These are phyloP conservation scores for Eupithecia subfuscata DNA, from an alignment of 2,888 invertebrate genomes.

Conservation along the genomic window DNA sequence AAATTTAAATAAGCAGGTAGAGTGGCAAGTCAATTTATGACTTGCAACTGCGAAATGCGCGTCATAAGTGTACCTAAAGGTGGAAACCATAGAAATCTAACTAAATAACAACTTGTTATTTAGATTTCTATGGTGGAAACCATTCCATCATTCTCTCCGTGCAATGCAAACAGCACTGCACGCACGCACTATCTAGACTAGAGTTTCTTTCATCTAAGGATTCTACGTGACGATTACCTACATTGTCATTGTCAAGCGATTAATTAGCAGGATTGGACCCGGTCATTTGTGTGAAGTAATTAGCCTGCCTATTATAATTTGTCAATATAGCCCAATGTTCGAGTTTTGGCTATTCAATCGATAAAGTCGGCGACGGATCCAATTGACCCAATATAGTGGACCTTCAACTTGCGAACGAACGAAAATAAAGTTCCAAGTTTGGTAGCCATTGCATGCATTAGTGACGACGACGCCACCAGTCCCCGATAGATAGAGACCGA, in stretches of 20 bases:
- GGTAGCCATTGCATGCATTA: background rate
- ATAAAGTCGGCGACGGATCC: conserved; percentile 1
- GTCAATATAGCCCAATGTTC: background rate
- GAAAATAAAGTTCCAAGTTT: conserved; percentile 10
- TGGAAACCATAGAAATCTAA: too few relatives aligned
- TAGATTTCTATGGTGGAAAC: too few relatives aligned
- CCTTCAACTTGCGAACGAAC: background rate
- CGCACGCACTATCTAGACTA: background rate
- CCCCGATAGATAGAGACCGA: background rate
- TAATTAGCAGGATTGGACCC: background rate
- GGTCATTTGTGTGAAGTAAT: background rate
- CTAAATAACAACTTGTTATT: too few relatives aligned
- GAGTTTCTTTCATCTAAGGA: background rate
- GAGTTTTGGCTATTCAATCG: conserved; percentile 14
- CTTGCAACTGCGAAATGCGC: too few relatives aligned
- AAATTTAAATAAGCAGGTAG: background rate
- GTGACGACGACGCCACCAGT: background rate
- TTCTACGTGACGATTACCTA: background rate
- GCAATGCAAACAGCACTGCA: background rate
- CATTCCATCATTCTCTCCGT: background rate
- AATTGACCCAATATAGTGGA: conserved; percentile 19
- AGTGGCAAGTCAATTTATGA: background rate
- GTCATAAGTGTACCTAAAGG: too few relatives aligned
- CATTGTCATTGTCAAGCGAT: background rate
- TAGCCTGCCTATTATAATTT: background rate